Evolutionary conservation across 1,140 invertebrate genomes (phyloP).

Genomic region (Lethocerus indicus): DNA sequence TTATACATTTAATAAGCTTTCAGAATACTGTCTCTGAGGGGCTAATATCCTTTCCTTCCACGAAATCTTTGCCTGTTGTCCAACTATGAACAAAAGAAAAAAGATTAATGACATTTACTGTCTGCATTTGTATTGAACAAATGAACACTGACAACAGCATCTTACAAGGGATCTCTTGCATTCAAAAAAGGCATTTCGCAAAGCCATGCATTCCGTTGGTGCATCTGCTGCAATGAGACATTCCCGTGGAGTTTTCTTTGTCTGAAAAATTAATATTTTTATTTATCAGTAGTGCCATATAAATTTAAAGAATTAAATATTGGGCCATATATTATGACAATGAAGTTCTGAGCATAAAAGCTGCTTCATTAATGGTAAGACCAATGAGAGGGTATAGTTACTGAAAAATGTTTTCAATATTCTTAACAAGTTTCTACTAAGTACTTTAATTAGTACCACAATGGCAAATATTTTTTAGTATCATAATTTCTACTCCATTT

Average conservation of each 20-base stretch:
- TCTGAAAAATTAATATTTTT: constrained; percentile 31
- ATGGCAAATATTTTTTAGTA: too few relatives aligned
- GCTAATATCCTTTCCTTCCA: constrained; percentile 10
- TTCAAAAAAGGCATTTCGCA: constrained; percentile 64
- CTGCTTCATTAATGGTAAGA: not conserved
- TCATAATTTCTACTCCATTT: too few relatives aligned
- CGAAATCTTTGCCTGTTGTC: constrained; percentile 6
- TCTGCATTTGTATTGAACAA: not conserved
- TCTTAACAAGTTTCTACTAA: not conserved
- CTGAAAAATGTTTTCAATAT: not conserved
- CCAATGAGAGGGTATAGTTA: constrained; percentile 15
- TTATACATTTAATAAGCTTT: too few relatives aligned
- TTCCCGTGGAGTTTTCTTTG: constrained; percentile 55
- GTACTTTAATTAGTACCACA: not conserved
- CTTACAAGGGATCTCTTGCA: constrained; percentile 75
- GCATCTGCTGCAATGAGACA: constrained; percentile 42
- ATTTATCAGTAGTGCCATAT: too few relatives aligned
- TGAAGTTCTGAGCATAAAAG: not conserved
- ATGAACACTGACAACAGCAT: constrained; percentile 12
- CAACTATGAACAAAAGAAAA: constrained; percentile 2
- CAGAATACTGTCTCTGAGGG: too few relatives aligned
- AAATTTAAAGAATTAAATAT: too few relatives aligned
- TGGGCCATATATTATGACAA: constrained; percentile 17
- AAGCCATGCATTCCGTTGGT: constrained; percentile 48
- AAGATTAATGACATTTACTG: not conserved